A percentile compares a stretch with the other conserved stretches of the same genome.
Conservation (phyloP, 2,797 vertebrate species). For the Danio albolineatus region DNA sequence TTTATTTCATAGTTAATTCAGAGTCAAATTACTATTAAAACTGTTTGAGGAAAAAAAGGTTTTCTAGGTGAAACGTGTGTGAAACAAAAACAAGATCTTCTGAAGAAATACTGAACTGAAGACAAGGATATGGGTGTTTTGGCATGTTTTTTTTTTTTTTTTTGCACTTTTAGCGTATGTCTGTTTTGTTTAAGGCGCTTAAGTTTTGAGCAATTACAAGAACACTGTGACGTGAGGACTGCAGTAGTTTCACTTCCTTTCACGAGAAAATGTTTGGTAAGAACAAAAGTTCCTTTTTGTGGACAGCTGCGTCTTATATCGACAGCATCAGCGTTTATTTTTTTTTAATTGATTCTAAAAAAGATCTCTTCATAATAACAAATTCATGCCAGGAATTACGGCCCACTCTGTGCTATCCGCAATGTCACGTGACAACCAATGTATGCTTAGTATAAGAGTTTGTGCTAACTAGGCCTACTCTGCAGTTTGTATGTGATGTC, state of each 20-base stretch:
- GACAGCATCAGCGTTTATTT: neutral
- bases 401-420: too few species aligned
- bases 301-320: neutral
- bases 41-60: too few species aligned
- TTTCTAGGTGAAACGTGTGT: neutral
- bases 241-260: conserved; percentile 58
- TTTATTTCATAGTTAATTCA: too few species aligned
- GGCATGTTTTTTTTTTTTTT: neutral
- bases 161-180: neutral
- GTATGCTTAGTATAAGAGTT: too few species aligned
- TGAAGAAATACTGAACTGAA: neutral
- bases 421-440: too few species aligned
- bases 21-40: too few species aligned
- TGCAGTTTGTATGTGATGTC: too few species aligned
- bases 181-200: neutral
- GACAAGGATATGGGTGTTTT: neutral
- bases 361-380: neutral
- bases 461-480: too few species aligned
- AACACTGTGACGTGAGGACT: conserved; percentile 44
- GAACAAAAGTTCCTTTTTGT: neutral
- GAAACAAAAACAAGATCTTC: neutral
- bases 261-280: neutral
- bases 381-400: too few species aligned
- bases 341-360: neutral
- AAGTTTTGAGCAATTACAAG: conserved; percentile 1